These are phyloP conservation scores for Fragum whitleyi DNA, from an alignment of 2,888 invertebrate genomes.

Conservation along the genomic window DNA sequence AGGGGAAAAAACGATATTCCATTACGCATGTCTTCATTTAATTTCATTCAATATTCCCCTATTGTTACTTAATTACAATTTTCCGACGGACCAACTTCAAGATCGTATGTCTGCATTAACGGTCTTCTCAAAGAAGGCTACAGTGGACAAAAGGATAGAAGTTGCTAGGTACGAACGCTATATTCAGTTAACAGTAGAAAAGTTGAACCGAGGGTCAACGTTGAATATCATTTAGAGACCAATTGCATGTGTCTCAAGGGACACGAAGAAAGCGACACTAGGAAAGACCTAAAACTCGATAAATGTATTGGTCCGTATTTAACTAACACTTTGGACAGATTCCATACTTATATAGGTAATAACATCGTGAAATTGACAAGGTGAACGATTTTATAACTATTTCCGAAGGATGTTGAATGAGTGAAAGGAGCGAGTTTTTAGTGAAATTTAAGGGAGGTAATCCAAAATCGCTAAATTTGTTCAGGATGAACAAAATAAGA, in stretches of 20 bases:
- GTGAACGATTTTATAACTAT: too few species aligned
- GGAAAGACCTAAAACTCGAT: too few species aligned
- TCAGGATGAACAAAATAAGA: too few species aligned
- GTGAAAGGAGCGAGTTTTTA: too few species aligned
- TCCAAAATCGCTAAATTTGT: too few species aligned
- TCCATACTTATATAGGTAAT: too few species aligned
- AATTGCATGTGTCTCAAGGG: background rate
- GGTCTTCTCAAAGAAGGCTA: background rate
- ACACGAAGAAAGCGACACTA: background rate
- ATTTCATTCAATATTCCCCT: background rate
- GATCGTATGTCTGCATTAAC: background rate
- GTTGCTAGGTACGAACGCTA: background rate
- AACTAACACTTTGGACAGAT: too few species aligned
- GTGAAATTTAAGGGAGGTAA: too few species aligned
- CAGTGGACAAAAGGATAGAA: background rate
- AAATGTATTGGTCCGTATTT: too few species aligned
- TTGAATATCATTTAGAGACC: background rate
- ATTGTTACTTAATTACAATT: background rate
- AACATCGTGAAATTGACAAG: too few species aligned
- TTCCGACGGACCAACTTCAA: background rate
- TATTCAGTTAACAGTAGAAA: background rate
- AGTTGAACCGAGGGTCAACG: background rate
- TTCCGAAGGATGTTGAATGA: too few species aligned
- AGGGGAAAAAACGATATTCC: background rate
- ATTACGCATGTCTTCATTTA: background rate